Evolutionary conservation across 2,888 invertebrate genomes (phyloP), one percentile per base, ranked within the genome.

Genomic region (Andrena bicolor): DNA sequence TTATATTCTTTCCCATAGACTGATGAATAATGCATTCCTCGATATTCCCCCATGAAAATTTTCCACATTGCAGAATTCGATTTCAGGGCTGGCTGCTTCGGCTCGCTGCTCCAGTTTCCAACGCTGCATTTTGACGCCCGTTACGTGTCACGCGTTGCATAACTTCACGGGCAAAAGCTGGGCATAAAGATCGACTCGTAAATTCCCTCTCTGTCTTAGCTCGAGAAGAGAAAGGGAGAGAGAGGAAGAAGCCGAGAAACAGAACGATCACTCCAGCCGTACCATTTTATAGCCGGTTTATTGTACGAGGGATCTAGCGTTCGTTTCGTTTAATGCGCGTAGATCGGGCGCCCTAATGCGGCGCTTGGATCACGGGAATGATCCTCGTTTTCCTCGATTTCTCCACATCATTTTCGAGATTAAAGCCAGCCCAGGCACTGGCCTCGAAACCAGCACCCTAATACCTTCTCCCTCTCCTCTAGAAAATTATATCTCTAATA

Each of bases 251-350:
- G 30, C 30, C 30, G 51, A 61, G 61, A 32, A 71, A 48, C 66
- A 20, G 32, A 60, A 23, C 51, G 49, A 61, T 35, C 74, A 35
- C 20, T 49, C 32, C 66, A 49, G 23, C 60, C 28, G 61, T 56
- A 41, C 63, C 64, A 76, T 76, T 76, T 76, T 63, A 68, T 51
- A 56, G 61, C 66, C 58, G 75, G 75, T 68, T 69, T 69, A 53
- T 63, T 76, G 61, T 76, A 70, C 70, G 76, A 76, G 56, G 41
- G 51, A 69, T 51, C 69, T 70, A 69, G 35, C 53, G 53, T 69
- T 76, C 69, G 68, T 69, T 63, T 53, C 69, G 35, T 32, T 64
- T 64, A 69, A 76, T 64, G 58, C 69, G 16, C 41, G 51, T 71
- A 56, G 58, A 63, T 16, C 53, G 41, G 28, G 16, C 63, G 35